Conservation (phyloP, 2,888 invertebrate species). For the Conomelus anceps region DNA sequence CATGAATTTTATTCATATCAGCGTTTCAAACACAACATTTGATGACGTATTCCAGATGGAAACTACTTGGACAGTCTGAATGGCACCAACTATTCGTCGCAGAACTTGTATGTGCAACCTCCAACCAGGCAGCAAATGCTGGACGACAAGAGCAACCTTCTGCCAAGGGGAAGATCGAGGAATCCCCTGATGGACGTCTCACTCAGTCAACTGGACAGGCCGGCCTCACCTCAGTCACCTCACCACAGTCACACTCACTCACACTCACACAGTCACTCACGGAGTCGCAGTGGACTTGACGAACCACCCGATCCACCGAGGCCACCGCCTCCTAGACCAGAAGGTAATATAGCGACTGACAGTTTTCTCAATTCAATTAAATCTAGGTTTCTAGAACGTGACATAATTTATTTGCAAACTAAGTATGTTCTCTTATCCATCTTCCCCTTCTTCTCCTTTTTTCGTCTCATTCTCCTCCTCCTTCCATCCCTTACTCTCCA, state of each 20-base stretch:
- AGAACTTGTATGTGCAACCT: constrained; percentile 86
- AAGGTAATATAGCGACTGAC: too few relatives aligned
- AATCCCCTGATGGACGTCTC: constrained; percentile 60
- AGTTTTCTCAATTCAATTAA: too few relatives aligned
- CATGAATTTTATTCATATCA: not conserved
- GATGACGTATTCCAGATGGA: constrained; percentile 37
- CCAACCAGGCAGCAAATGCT: constrained; percentile 54
- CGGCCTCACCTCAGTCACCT: constrained; percentile 43
- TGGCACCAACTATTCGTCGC: constrained; percentile 65
- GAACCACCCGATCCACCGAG: constrained; percentile 61
- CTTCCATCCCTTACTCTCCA: too few relatives aligned
- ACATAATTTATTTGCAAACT: too few relatives aligned
- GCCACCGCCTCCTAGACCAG: constrained; percentile 78
- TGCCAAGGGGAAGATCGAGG: constrained; percentile 58
- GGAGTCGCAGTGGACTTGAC: constrained; percentile 38
- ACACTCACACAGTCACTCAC: constrained; percentile 31
- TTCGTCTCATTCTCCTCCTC: not conserved
- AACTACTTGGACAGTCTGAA: constrained; percentile 40
- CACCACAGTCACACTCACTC: constrained; percentile 27
- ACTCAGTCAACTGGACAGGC: constrained; percentile 53
- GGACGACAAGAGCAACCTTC: constrained; percentile 64
- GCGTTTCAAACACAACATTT: not conserved
- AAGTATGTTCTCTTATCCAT: too few relatives aligned
- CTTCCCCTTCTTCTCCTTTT: too few relatives aligned
- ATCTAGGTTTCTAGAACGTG: too few relatives aligned